Base-by-base conservation (phyloP, 2,888 invertebrate genomes). In the Cheilosia vulpina region DNA sequence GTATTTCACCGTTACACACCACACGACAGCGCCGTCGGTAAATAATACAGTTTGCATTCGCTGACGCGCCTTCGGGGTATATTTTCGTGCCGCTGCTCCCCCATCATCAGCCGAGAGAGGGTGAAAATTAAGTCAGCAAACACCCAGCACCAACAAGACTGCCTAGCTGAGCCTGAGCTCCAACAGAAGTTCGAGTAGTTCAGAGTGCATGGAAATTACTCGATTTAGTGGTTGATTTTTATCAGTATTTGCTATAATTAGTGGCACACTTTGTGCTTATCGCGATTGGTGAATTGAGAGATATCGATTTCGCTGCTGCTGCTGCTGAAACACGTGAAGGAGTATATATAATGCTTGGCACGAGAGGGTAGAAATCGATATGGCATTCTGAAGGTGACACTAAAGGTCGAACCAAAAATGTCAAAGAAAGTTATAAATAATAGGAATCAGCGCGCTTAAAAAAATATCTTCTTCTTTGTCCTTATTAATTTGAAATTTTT, bases 171-270 rank as follows among this genome's bases (percentile, higher is more conserved):
- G 47, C 17, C 34, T 38, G 38, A 11, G 47, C 17, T 47, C 13
- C 19, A 17, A 31, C 31, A 21, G 43, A 66, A 47, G 34, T 53
- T 76, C 2, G 31, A 68, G 76, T 53, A 19, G 17, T 45, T 43
- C 13, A 58, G 17, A 34, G 52, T 60, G 58, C 38, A 71, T n/a
- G 34, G 41, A 71, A 78, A 63, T 63, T 55, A 63, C 63, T 71
- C 55, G 47, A n/a, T 57, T 63, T 50, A 31, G 55, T 78, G 41
- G 62, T 47, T 11, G 34, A 47, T 63, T 57, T 63, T 77, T 77
- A 77, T 58, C 72, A 73, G 63, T 63, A 34, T 53, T 73, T 63
- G 45, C 63, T 19, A 55, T 63, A 73, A 73, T 73, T 73, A 73
- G 73, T 73, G 63, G 45, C 73, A 73, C 63, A 63, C 73, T 73